Evolutionary conservation across 2,797 vertebrate genomes (phyloP).

Genomic region (Buphagus erythrorhynchus): DNA sequence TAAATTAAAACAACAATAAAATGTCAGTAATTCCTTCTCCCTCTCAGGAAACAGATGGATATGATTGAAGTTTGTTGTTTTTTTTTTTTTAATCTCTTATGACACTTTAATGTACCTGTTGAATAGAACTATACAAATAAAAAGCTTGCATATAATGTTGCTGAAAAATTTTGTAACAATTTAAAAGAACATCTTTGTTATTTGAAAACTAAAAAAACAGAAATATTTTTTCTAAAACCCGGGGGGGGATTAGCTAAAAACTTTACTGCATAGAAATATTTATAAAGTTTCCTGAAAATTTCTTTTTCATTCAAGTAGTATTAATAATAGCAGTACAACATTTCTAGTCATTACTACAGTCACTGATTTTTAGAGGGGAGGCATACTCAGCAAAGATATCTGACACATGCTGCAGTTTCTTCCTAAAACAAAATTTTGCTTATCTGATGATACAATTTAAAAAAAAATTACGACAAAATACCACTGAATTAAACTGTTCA

Average conservation of each 20-base stretch:
- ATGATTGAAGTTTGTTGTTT: background rate
- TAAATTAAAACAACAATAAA: background rate
- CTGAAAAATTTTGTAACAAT: background rate
- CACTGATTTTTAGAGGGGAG: background rate
- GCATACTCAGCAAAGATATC: background rate
- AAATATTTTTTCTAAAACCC: background rate
- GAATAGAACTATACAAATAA: background rate
- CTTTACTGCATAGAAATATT: background rate
- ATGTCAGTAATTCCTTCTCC: background rate
- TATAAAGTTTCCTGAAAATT: background rate
- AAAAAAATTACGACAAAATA: background rate
- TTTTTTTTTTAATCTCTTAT: background rate
- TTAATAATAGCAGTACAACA: background rate
- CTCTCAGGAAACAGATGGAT: background rate
- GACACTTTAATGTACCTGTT: background rate
- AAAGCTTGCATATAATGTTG: background rate
- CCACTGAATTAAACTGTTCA: background rate
- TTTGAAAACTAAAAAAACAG: background rate
- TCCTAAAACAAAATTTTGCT: background rate
- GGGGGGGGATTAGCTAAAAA: fast-evolving
- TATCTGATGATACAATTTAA: background rate
- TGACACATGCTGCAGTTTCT: background rate
- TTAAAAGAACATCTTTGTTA: background rate
- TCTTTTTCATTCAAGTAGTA: background rate
- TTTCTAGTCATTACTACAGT: background rate